Percentiles rank a stretch among this genome's conserved stretches.
Conservation (phyloP, 2,888 invertebrate species). For the Neoitamus cyanurus region DNA sequence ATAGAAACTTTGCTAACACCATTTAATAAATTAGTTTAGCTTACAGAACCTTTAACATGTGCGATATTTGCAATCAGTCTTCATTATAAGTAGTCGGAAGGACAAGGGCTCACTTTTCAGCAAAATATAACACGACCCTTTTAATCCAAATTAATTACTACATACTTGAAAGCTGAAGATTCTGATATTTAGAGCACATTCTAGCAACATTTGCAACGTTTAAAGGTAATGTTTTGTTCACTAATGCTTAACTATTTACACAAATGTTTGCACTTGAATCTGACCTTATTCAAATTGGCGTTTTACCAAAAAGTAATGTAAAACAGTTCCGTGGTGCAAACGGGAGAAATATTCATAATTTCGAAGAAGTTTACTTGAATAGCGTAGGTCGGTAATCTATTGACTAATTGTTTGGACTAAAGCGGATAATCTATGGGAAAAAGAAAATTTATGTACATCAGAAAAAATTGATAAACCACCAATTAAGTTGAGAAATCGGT, state of each 20-base stretch:
- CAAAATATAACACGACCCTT: background rate
- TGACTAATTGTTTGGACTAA: no score
- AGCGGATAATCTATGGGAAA: no score
- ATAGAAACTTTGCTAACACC: background rate
- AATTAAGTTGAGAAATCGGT: no score
- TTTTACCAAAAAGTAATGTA: background rate
- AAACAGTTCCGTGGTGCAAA: background rate
- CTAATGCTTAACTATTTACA: background rate
- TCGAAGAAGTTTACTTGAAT: no score
- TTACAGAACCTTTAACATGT: background rate
- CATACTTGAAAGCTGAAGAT: no score
- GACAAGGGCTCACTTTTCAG: background rate
- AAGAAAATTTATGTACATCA: no score
- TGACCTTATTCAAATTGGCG: background rate
- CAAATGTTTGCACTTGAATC: background rate
- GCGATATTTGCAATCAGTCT: background rate
- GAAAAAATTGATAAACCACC: no score
- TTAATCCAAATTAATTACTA: background rate
- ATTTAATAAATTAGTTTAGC: background rate
- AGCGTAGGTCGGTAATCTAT: no score
- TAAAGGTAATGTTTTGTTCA: background rate
- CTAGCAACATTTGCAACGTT: background rate
- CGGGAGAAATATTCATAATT: no score
- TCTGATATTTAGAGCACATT: background rate
- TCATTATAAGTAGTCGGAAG: background rate